phyloP scores from a whole-genome alignment of 2,797 vertebrate genomes.

The Thaleichthys pacificus region DNA sequence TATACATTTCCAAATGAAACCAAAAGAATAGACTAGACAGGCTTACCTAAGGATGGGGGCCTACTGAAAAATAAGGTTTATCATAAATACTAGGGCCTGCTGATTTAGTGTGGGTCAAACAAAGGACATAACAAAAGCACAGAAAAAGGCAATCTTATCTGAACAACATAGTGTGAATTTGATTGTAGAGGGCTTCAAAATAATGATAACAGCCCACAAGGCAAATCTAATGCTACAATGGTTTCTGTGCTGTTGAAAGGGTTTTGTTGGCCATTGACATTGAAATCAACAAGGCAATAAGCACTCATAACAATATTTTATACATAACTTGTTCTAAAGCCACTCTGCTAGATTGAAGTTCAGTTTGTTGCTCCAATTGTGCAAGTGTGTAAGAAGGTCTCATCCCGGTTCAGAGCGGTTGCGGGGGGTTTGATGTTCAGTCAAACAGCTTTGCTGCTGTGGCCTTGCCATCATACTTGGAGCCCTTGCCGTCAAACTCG shows the following conservation, averaged over 20 bases:
- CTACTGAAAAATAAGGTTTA: constrained; percentile 13
- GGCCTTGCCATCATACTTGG: constrained; percentile 89
- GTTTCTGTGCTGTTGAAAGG: constrained; percentile 17
- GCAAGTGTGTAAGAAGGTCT: constrained; percentile 1
- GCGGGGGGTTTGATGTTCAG: constrained; percentile 71
- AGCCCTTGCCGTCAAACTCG: constrained; percentile 89
- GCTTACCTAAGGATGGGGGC: constrained; percentile 19
- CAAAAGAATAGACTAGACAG: constrained; percentile 34
- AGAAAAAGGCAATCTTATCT: not conserved
- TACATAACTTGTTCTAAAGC: constrained; percentile 24
- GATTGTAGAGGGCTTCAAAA: too few relatives aligned
- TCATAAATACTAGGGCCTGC: constrained; percentile 44
- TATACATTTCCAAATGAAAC: constrained; percentile 34
- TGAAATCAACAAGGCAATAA: constrained; percentile 5
- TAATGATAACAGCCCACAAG: not conserved
- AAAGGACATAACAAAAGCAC: constrained; percentile 26
- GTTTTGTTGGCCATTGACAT: constrained; percentile 27
- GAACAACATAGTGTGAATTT: too few relatives aligned
- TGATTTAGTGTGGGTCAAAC: constrained; percentile 33
- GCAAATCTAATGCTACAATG: not conserved
- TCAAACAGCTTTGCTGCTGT: constrained; percentile 85
- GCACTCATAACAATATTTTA: not conserved
- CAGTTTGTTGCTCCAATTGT: constrained; percentile 34
- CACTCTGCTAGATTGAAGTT: constrained; percentile 38
- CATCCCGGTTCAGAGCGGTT: constrained; percentile 3